phyloP scores from a whole-genome alignment of 1,140 invertebrate genomes.

The Drosophila truncata region DNA sequence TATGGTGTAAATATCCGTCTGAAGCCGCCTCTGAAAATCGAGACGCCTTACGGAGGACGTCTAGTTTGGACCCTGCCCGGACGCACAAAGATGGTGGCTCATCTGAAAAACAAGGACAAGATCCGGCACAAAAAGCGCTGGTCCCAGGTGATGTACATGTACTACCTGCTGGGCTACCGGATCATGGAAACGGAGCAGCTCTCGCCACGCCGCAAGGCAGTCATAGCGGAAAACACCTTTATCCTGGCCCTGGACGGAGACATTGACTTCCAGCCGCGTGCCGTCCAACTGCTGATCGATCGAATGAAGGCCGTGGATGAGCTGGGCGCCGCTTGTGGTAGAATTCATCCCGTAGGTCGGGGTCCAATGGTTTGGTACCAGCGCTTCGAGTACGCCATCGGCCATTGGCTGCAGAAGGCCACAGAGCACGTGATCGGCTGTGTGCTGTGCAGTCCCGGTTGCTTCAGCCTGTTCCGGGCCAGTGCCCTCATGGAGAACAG shows the following conservation, averaged over 20 bases:
- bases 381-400: slow-evolving; percentile 97
- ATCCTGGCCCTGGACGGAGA: slow-evolving; percentile 96
- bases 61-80: slow-evolving; percentile 94
- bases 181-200: slow-evolving; percentile 92
- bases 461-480: slow-evolving; percentile 95
- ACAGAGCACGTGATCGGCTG: slow-evolving; percentile 96
- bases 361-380: slow-evolving; percentile 97
- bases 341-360: slow-evolving; percentile 95
- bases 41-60: slow-evolving; percentile 95
- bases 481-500: slow-evolving; percentile 96
- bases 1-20: slow-evolving; percentile 90
- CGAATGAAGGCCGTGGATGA: slow-evolving; percentile 96
- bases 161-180: slow-evolving; percentile 94
- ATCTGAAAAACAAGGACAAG: slow-evolving; percentile 95
- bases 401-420: slow-evolving; percentile 97
- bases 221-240: slow-evolving; percentile 94
- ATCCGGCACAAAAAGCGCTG: slow-evolving; percentile 94
- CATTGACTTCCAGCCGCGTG: slow-evolving; percentile 95
- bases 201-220: slow-evolving; percentile 88
- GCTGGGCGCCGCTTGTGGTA: slow-evolving; percentile 95
- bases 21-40: slow-evolving; percentile 90
- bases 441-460: slow-evolving; percentile 95
- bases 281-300: slow-evolving; percentile 94
- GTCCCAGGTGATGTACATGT: slow-evolving; percentile 98
- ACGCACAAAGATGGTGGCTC: slow-evolving; percentile 93